Base-by-base conservation (phyloP, 2,888 invertebrate species). In the Eustalomyia histrio region DNA sequence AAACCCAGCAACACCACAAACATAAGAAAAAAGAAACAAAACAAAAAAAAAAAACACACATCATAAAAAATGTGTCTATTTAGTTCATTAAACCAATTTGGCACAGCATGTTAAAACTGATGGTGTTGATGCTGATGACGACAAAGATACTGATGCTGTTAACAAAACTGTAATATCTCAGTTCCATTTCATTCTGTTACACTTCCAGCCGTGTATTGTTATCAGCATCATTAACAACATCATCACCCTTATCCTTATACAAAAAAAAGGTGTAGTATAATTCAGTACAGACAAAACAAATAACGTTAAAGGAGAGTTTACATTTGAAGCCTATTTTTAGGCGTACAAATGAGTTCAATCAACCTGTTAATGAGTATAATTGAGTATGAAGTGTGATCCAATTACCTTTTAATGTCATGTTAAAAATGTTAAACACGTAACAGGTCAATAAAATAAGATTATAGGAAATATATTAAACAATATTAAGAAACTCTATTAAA, bases 351-450 rank as follows among this genome's bases (percentile, higher is more conserved):
- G 61, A 67, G 67, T 68, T 80, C 80, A 80, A 76, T 80, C 76
- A 73, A 76, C 72, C 64, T 72, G 58, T 47, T 76, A 80, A 80
- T 76, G 64, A 64, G 63, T 64, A 73, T 69, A 80, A 80, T 76
- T 76, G 64, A 68, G 72, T 73, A 69, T 74, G 53, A 74, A 74
- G 64, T 75, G 64, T 71, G 68, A 74, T 75, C 58, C 64, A 79
- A 79, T 74, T 79, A 79, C 74, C 73, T 72, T 73, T 79, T 79
- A 79, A 79, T 67, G 78, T 33, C 61, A 55, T 65, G 50, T 43
- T 35, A 12, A 33, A 29, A 58, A 58, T 17, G 33, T 58, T 12
- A 12, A 33, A 12, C 24, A 21, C 43, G n/a, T n/a, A 47, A 47
- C n/a, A 47, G 43, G 43, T 47, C 43, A 47, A 47, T 14, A 47